Evolutionary conservation across 2,797 vertebrate species (phyloP).

Genomic region (Pyrrhura leucotis): DNA sequence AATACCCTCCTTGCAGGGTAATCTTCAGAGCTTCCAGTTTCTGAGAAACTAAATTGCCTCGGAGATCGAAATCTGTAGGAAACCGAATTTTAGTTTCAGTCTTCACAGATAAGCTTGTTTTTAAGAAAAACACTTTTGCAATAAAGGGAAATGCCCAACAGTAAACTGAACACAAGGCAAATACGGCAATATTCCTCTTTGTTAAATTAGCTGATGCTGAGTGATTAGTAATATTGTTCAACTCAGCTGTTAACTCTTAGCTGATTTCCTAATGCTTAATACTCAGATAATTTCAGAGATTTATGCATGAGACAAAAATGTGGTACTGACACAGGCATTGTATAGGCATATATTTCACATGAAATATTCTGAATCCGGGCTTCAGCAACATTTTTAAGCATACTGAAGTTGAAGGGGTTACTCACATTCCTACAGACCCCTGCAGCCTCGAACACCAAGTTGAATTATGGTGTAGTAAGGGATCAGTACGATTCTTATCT

Average conservation of each 20-base stretch:
- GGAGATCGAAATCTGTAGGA: slow-evolving; percentile 9
- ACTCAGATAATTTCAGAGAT: neutral
- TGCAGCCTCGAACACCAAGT: fast-evolving
- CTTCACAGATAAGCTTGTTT: neutral
- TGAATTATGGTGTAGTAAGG: neutral
- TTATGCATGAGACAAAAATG: neutral
- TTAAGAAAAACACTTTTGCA: neutral
- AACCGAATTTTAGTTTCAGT: neutral
- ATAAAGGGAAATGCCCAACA: neutral
- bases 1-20: neutral
- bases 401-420: neutral
- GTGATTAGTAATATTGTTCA: slow-evolving; percentile 27
- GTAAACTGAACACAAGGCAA: neutral
- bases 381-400: neutral
- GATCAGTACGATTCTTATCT: neutral
- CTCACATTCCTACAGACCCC: neutral
- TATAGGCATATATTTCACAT: neutral
- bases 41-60: neutral
- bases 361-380: neutral
- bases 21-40: neutral
- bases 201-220: slow-evolving; percentile 1
- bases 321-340: neutral
- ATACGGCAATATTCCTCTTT: neutral
- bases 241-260: slow-evolving; percentile 25
- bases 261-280: neutral